Conservation (phyloP, 2,797 vertebrate genomes). For the Picus viridis region DNA sequence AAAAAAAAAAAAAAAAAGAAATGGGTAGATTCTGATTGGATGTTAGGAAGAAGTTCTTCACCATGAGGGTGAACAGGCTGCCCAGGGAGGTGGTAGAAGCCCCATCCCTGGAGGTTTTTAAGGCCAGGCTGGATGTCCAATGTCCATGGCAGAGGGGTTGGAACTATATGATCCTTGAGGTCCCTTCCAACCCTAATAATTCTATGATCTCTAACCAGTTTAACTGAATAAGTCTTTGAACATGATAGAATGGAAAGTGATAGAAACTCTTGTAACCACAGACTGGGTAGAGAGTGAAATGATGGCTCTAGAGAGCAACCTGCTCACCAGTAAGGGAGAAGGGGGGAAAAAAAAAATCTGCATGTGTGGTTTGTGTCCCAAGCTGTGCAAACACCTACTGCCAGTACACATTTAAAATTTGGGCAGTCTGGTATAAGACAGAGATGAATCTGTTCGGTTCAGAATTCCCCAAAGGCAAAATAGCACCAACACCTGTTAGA, state of each 20-base stretch:
- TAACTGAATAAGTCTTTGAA: not conserved
- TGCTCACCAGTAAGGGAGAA: not conserved
- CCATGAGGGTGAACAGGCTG: no score
- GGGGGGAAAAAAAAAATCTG: not conserved
- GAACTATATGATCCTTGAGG: no score
- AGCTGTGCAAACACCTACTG: not conserved
- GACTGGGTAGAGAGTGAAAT: not conserved
- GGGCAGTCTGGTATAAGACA: not conserved
- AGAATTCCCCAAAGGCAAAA: not conserved
- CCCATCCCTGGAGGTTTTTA: no score
- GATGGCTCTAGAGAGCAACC: not conserved
- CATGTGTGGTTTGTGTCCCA: rapidly evolving
- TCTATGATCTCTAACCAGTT: not conserved
- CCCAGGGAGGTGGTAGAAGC: no score
- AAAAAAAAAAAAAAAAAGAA: no score
- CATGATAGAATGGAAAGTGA: not conserved
- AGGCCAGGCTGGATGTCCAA: no score
- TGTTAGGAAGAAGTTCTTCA: no score
- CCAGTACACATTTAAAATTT: not conserved
- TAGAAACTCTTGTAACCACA: not conserved
- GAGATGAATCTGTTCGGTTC: not conserved
- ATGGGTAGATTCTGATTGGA: no score
- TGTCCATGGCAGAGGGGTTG: no score
- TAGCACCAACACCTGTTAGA: not conserved
- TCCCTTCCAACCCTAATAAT: no score